These are phyloP conservation scores for Lasioglossum pauxillum DNA, from an alignment of 2,888 invertebrate species.

Conservation along the genomic window DNA sequence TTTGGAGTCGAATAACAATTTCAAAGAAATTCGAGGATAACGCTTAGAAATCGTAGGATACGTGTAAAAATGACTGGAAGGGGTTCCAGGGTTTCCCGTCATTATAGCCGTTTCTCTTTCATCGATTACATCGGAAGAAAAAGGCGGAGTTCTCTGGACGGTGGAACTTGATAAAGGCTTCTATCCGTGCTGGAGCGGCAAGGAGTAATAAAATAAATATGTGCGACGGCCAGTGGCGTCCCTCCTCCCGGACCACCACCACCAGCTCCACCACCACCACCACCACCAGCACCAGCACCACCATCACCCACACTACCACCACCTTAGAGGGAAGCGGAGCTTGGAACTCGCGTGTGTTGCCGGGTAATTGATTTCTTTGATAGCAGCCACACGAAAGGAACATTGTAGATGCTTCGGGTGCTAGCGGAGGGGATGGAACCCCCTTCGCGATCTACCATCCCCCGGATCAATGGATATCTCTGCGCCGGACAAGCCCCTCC, in stretches of 20 bases:
- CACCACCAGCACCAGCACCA: constrained; percentile 30
- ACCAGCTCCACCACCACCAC: not conserved
- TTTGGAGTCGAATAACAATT: not conserved
- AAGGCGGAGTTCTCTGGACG: constrained; percentile 68
- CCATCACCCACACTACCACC: constrained; percentile 46
- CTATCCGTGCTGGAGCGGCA: constrained; percentile 64
- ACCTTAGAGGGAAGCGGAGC: constrained; percentile 49
- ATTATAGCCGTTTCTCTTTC: constrained; percentile 14
- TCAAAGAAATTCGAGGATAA: not conserved
- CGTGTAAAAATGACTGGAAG: not conserved
- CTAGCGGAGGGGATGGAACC: constrained; percentile 66
- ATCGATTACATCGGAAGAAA: constrained; percentile 69
- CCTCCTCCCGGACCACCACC: constrained; percentile 10
- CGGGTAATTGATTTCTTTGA: constrained; percentile 81
- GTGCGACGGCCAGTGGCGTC: constrained; percentile 62
- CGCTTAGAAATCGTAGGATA: not conserved
- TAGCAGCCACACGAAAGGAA: constrained; percentile 76
- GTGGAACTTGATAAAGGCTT: constrained; percentile 73
- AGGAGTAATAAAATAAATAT: constrained; percentile 78
- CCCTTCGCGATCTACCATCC: constrained; percentile 75
- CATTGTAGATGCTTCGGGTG: constrained; percentile 75
- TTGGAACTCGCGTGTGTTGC: constrained; percentile 72
- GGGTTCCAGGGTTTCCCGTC: not conserved
- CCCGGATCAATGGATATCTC: constrained; percentile 81
- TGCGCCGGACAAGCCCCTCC: constrained; percentile 78